Percentiles rank a stretch among this genome's conserved stretches.
These are phyloP conservation scores for Brenthis hecate DNA, from an alignment of 2,888 invertebrate species.

Conservation along the genomic window DNA sequence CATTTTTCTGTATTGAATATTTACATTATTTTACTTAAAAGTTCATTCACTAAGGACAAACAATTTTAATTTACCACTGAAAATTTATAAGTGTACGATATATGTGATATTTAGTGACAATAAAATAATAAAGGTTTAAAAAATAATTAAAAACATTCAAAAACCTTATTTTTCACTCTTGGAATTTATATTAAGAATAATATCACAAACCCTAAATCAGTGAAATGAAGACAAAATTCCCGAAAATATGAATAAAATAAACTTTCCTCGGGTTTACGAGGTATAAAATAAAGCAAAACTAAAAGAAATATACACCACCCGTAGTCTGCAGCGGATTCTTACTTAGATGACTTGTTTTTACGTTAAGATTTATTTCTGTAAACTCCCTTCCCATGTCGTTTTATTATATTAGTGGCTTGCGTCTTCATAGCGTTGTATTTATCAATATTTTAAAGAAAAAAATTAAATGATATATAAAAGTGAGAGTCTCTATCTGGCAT, in stretches of 20 bases:
- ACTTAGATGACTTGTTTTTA: constrained; percentile 11
- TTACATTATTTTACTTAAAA: too few species aligned
- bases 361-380: background rate
- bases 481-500: too few species aligned
- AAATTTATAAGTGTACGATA: too few species aligned
- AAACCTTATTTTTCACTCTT: background rate
- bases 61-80: too few species aligned
- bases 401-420: constrained; percentile 2
- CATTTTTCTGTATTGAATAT: too few species aligned
- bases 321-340: constrained; percentile 1
- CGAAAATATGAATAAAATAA: constrained; percentile 13
- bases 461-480: too few species aligned
- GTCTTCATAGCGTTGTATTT: background rate
- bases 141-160: background rate
- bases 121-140: too few species aligned
- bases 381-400: background rate
- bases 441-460: too few species aligned
- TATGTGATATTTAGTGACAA: too few species aligned
- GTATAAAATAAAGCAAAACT: constrained; percentile 4
- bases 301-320: background rate
- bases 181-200: constrained; percentile 3
- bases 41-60: too few species aligned
- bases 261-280: constrained; percentile 10
- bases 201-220: background rate
- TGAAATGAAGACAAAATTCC: constrained; percentile 1